phyloP scores from a whole-genome alignment of 1,140 invertebrate genomes.

The Drosophila pandora region DNA sequence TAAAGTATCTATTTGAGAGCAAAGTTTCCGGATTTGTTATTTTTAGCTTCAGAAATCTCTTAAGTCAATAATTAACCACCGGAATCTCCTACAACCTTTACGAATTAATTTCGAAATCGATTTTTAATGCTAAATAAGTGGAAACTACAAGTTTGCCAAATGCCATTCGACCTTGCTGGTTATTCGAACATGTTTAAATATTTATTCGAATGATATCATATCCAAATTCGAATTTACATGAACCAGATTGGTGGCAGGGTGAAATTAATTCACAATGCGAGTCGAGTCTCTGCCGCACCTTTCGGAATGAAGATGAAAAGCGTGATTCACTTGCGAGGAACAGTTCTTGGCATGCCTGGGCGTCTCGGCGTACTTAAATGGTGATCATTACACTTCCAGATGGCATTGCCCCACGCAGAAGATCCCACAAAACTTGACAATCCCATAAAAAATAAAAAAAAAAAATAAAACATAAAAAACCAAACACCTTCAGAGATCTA shows the following conservation, averaged over 20 bases:
- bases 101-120: slow-evolving; percentile 32
- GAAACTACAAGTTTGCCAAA: slow-evolving; percentile 48
- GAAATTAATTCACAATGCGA: slow-evolving; percentile 20
- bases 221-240: slow-evolving; percentile 33
- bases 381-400: slow-evolving; percentile 50
- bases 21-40: neutral
- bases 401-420: slow-evolving; percentile 53
- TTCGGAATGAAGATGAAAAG: slow-evolving; percentile 17
- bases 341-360: slow-evolving; percentile 46
- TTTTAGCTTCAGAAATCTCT: neutral
- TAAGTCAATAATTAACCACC: neutral
- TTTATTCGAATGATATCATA: slow-evolving; percentile 60
- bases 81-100: slow-evolving; percentile 9
- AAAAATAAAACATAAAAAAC: slow-evolving; percentile 13
- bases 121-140: slow-evolving; percentile 44
- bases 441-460: slow-evolving; percentile 24
- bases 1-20: neutral
- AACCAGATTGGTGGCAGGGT: slow-evolving; percentile 12
- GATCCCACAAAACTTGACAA: slow-evolving; percentile 35
- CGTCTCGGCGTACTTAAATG: slow-evolving; percentile 59
- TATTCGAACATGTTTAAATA: slow-evolving; percentile 48
- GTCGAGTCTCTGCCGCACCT: slow-evolving; percentile 26
- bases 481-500: slow-evolving; percentile 33
- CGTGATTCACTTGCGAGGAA: slow-evolving; percentile 38
- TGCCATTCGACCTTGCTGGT: slow-evolving; percentile 58